These are phyloP conservation scores for Mus caroli DNA, from an alignment of 2,797 vertebrate species.

Conservation along the genomic window DNA sequence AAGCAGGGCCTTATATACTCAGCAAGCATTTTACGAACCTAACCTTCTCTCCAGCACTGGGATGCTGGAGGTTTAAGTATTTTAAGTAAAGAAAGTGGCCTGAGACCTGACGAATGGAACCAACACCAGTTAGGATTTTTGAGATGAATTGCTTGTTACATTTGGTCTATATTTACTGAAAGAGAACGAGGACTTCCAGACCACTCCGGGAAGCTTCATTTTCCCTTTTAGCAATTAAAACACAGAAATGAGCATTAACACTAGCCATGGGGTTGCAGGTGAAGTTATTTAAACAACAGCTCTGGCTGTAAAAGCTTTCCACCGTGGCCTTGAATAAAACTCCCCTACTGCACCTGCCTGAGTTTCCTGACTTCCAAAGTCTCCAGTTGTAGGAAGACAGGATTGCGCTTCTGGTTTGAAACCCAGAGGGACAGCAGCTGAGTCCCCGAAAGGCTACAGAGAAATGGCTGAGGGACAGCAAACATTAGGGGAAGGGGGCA, in stretches of 20 bases:
- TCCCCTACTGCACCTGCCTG: not conserved
- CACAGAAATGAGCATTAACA: not conserved
- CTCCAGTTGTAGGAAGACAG: not conserved
- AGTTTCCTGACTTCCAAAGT: not conserved
- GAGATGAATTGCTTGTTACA: not conserved
- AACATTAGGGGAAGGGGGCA: not conserved
- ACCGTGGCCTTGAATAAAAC: not conserved
- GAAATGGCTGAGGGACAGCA: not conserved
- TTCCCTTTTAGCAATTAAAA: conserved; percentile 50
- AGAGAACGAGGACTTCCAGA: not conserved
- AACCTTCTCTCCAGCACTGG: not conserved
- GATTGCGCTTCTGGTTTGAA: not conserved
- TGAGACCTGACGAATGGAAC: not conserved
- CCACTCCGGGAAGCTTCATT: not conserved
- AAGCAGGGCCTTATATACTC: not conserved
- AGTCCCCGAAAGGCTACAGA: not conserved
- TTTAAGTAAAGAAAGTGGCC: not conserved
- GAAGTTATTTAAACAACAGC: conserved; percentile 51
- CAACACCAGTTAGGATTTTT: conserved; percentile 23
- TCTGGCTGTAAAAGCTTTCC: conserved; percentile 44
- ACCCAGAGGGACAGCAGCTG: not conserved
- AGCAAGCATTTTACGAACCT: not conserved
- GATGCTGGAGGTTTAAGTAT: not conserved
- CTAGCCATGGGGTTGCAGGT: not conserved
- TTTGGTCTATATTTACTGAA: not conserved